phyloP scores from a whole-genome alignment of 2,888 invertebrate species.

The Drosophila subsilvestris region DNA sequence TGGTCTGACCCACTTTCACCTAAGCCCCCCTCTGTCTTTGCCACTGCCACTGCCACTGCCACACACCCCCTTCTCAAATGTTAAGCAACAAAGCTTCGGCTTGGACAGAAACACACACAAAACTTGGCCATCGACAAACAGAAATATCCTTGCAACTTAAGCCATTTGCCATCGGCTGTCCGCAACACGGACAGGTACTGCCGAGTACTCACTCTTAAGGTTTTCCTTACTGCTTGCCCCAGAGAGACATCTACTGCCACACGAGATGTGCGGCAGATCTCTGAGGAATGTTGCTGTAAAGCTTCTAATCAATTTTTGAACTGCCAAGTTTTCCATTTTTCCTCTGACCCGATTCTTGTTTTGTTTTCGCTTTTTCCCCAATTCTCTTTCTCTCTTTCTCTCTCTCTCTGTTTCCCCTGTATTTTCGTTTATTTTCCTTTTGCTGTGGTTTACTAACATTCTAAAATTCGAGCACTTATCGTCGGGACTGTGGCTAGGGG shows the following conservation, averaged over 20 bases:
- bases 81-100: constrained; percentile 71
- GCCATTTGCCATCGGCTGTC: constrained; percentile 41
- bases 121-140: constrained; percentile 43
- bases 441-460: constrained; percentile 42
- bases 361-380: constrained; percentile 21
- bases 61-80: constrained; percentile 42
- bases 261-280: constrained; percentile 17
- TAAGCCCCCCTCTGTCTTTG: background rate
- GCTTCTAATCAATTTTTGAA: constrained; percentile 78
- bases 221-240: background rate
- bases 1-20: background rate
- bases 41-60: constrained; percentile 9
- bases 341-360: constrained; percentile 32
- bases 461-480: constrained; percentile 61
- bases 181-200: constrained; percentile 53
- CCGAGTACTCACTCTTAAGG: background rate
- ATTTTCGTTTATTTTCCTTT: constrained; percentile 31
- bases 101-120: constrained; percentile 43
- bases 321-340: constrained; percentile 57
- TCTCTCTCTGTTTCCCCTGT: constrained; percentile 12
- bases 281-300: constrained; percentile 39
- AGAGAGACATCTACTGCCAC: background rate
- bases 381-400: constrained; percentile 4
- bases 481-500: constrained; percentile 16
- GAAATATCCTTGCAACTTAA: constrained; percentile 53